Evolutionary conservation across 2,113 vertebrate species (phyloP).

Genomic region (Trachemys scripta): DNA sequence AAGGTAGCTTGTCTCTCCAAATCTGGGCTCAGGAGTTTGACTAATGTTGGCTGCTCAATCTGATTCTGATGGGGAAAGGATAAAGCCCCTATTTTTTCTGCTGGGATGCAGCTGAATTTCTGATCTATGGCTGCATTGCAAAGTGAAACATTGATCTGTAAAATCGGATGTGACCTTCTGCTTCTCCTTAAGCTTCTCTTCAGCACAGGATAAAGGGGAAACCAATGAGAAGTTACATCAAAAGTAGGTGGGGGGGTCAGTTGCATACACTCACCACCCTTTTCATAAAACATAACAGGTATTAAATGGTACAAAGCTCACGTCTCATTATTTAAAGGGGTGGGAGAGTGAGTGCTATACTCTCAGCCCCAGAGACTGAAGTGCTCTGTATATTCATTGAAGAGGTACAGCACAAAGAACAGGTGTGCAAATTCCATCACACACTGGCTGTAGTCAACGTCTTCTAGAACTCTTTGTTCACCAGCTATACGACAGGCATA

Average conservation of each 20-base stretch:
- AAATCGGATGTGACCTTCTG: slow-evolving; percentile 67
- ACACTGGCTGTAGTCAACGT: accelerated
- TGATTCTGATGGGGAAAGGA: slow-evolving; percentile 28
- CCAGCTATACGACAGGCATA: not conserved
- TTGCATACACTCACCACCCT: not conserved
- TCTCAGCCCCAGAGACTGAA: accelerated
- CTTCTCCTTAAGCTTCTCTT: slow-evolving; percentile 53
- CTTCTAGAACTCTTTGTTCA: not conserved
- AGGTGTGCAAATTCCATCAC: not conserved
- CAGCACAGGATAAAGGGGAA: slow-evolving; percentile 50
- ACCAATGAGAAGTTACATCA: slow-evolving; percentile 32
- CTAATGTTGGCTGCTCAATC: slow-evolving; percentile 9
- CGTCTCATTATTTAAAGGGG: not conserved
- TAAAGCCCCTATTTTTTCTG: slow-evolving; percentile 68
- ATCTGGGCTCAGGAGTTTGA: slow-evolving; percentile 58
- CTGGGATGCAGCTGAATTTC: slow-evolving; percentile 29
- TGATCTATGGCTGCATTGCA: slow-evolving; percentile 60
- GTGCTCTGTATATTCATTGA: not conserved
- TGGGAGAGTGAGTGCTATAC: not conserved
- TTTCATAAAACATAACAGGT: not conserved
- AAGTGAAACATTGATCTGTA: slow-evolving; percentile 71
- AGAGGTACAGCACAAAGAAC: not conserved
- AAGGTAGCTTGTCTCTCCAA: slow-evolving; percentile 59
- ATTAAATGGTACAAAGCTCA: not conserved
- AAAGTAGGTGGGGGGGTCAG: not conserved